Evolutionary conservation across 2,797 vertebrate genomes (phyloP).

Genomic region (Mormyrus hasselquistii): DNA sequence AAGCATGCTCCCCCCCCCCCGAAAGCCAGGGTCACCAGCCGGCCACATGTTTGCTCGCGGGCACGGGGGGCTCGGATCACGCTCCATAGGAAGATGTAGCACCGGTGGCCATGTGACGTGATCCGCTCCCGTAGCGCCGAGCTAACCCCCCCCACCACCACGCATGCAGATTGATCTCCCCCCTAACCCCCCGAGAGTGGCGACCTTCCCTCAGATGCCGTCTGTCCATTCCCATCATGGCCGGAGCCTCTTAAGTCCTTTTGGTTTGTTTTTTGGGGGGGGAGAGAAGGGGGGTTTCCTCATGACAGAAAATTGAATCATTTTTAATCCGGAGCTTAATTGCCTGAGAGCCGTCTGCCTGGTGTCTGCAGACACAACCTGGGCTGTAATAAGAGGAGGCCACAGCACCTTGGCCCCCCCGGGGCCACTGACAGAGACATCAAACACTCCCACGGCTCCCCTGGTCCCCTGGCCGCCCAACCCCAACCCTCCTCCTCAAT

Average conservation of each 20-base stretch:
- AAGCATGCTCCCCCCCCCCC: background rate
- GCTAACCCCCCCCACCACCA: background rate
- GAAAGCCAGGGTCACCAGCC: background rate
- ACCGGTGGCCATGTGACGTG: background rate
- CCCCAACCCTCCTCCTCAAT: background rate
- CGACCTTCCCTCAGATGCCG: background rate
- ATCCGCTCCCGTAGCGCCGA: background rate
- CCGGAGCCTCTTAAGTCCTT: slow-evolving; percentile 2
- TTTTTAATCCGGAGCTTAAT: slow-evolving; percentile 23
- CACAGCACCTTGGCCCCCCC: background rate
- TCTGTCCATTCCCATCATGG: background rate
- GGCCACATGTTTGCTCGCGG: background rate
- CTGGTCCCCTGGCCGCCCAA: background rate
- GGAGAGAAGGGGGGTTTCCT: background rate
- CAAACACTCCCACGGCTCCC: background rate
- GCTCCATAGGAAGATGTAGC: background rate
- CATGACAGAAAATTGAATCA: slow-evolving; percentile 23
- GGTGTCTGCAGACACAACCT: background rate
- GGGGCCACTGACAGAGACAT: slow-evolving; percentile 8
- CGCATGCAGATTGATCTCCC: background rate
- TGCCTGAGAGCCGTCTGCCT: slow-evolving; percentile 17
- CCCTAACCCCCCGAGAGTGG: background rate
- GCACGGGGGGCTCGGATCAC: background rate
- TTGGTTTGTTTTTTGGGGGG: background rate
- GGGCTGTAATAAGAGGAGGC: slow-evolving; percentile 13